These are phyloP conservation scores for Theodoxus fluviatilis DNA, from an alignment of 2,888 invertebrate species.

Conservation along the genomic window DNA sequence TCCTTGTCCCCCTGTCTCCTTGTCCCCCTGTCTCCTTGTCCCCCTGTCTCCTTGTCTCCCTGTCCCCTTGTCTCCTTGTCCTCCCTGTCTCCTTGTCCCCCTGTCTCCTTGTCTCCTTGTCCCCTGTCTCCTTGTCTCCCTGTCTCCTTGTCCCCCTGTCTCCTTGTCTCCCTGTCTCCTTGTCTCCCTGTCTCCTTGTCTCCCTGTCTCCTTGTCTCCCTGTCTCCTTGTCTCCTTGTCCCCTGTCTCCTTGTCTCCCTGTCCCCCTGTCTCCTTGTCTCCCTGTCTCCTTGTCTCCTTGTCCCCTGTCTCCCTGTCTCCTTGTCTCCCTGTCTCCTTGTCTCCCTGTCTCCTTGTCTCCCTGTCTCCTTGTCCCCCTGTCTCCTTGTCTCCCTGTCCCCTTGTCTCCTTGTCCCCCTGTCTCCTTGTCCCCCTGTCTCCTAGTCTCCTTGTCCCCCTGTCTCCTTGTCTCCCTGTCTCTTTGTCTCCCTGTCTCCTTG, in stretches of 20 bases:
- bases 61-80: no score
- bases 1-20: not conserved
- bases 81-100: not conserved
- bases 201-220: not conserved
- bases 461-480: no score
- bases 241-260: not conserved
- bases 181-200: constrained; percentile 1
- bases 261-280: not conserved
- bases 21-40: not conserved
- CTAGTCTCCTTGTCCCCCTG: no score
- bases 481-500: no score
- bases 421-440: no score
- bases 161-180: not conserved
- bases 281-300: not conserved
- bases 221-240: not conserved
- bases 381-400: no score
- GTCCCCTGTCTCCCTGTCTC: no score
- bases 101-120: not conserved
- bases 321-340: no score
- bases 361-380: no score
- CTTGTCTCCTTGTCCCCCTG: no score
- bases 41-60: not conserved
- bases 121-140: not conserved
- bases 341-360: no score
- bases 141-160: not conserved